Percentiles rank a stretch among this genome's conserved stretches.
Conservation (phyloP, 2,113 vertebrate genomes). For the Falco punctatus region DNA sequence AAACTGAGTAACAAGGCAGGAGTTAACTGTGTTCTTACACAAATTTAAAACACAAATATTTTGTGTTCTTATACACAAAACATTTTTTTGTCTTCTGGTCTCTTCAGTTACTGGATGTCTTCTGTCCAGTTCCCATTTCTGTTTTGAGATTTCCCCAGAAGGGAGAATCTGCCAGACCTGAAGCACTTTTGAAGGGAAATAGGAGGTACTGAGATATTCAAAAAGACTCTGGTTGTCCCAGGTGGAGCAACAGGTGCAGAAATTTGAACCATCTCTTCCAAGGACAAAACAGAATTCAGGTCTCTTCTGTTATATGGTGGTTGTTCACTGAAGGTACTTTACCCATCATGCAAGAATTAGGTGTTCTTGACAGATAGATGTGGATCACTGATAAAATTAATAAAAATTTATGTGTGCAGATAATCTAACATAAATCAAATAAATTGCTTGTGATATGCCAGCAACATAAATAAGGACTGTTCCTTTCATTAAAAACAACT, state of each 20-base stretch:
- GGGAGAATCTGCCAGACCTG: background rate
- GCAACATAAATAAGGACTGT: background rate
- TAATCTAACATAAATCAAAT: background rate
- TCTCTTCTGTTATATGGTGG: background rate
- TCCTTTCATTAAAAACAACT: background rate
- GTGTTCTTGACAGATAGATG: background rate
- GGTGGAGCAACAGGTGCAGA: background rate
- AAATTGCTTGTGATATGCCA: background rate
- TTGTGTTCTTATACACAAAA: background rate
- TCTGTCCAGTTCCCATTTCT: background rate
- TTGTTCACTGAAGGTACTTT: background rate
- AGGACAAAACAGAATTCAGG: background rate
- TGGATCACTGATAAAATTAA: background rate
- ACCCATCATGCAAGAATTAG: background rate
- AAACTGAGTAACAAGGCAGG: background rate
- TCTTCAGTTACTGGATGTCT: background rate
- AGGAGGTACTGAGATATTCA: background rate
- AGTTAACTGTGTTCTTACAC: background rate
- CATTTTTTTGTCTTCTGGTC: background rate
- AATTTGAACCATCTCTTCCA: background rate
- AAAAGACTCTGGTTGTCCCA: background rate
- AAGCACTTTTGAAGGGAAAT: background rate
- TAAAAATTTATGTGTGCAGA: background rate
- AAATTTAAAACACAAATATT: background rate
- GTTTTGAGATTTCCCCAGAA: background rate